Base-by-base conservation (phyloP, 2,888 invertebrate species). In the Dexiosoma caninum region DNA sequence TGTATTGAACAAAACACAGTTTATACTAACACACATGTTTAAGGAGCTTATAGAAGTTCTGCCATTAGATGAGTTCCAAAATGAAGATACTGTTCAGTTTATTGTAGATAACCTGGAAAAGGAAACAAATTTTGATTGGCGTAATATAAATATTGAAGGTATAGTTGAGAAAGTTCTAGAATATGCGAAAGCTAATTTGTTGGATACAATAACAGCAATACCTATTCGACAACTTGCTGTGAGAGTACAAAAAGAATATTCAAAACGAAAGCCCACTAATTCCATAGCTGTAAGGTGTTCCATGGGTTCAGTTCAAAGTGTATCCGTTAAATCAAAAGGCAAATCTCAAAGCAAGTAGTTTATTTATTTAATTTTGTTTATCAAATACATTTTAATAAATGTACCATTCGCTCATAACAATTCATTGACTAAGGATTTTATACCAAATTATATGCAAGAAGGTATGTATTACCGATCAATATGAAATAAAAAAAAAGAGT, bases 1-100 rank as follows among this genome's bases (percentile, higher is more conserved):
- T 2, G 74, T 85, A 3, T 72, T 89, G 0, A 89, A 89, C 53
- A 86, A 86, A 8, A 86, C 87, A 0, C 89, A 89, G 59, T 86
- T 83, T 9, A 84, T 89, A 1, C 64, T 88, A 49, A 9, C 84
- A 6, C 85, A 87, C 14, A 84, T 89, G 79, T 86, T 88, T 49
- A 86, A 86, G 60, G 84, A 87, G 46, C 76, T 89, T 2, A 84
- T 87, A 3, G 89, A 89, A 60, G 87, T 88, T 16, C 59, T 89
- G 62, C 87, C 89, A 0, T 69, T 87, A 51, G 88, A 89, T 27
- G 89, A 88, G 35, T 88, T 89, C 27, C 85, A 86, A 60, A 84
- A 84, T 3, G 85, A 86, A 0, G 86, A 88, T 6, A 85, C 86
- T 0, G 40, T 85, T 3, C 85, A 83, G 16, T 83, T 86, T 10